Evolutionary conservation across 1,140 invertebrate species (phyloP).

Genomic region (Brachionus paranguensis): DNA sequence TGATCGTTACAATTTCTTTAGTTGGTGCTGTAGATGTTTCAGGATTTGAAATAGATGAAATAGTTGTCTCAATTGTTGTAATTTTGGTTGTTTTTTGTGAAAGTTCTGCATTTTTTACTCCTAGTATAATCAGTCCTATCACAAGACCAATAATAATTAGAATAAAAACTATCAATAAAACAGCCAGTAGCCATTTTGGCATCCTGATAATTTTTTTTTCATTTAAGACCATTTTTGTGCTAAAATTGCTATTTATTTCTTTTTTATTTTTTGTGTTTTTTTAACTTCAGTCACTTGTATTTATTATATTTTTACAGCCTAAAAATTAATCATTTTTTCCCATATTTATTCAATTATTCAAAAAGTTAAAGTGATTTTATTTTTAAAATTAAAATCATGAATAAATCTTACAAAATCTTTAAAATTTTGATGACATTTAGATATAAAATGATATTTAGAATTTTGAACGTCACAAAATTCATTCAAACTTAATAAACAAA

Average conservation of each 20-base stretch:
- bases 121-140: background rate
- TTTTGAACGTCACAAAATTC: background rate
- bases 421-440: background rate
- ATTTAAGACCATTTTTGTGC: background rate
- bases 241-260: background rate
- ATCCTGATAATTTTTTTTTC: background rate
- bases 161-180: background rate
- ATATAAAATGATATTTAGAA: background rate
- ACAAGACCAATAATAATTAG: background rate
- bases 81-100: background rate
- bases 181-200: background rate
- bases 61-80: background rate
- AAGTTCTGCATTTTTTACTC: background rate
- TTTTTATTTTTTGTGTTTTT: background rate
- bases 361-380: background rate
- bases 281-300: background rate
- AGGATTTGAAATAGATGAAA: background rate
- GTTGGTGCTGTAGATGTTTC: background rate
- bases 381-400: background rate
- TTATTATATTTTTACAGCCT: background rate
- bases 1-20: background rate
- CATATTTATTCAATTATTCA: background rate
- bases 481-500: background rate
- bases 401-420: background rate
- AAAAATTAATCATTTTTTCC: background rate